Evolutionary conservation across 2,113 vertebrate genomes (phyloP).

Genomic region (Trachemys scripta): DNA sequence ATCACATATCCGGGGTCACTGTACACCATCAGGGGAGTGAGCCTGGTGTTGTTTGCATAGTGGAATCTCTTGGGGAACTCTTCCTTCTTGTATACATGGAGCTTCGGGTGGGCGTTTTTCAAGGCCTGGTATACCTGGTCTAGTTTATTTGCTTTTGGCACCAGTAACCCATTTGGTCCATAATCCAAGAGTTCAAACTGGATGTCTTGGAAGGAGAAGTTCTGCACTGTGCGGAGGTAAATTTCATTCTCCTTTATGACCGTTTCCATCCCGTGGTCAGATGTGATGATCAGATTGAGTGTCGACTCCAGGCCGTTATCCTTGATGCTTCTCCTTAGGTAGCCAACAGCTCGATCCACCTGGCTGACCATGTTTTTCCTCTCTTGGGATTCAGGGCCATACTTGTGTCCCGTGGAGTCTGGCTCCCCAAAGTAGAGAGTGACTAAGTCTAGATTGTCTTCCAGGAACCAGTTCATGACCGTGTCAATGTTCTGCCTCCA

Average conservation of each 20-base stretch:
- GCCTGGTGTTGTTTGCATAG: conserved; percentile 81
- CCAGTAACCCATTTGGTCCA: conserved; percentile 84
- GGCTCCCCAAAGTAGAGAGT: conserved; percentile 92
- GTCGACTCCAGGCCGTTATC: conserved; percentile 62
- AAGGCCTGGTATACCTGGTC: conserved; percentile 86
- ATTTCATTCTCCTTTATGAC: conserved; percentile 81
- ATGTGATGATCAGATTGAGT: conserved; percentile 88
- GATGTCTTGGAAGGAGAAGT: conserved; percentile 86
- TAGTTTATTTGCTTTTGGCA: conserved; percentile 87
- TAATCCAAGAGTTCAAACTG: conserved; percentile 90
- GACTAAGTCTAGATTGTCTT: conserved; percentile 85
- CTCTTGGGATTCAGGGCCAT: conserved; percentile 85
- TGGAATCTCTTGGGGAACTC: conserved; percentile 83
- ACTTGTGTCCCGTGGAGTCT: conserved; percentile 84
- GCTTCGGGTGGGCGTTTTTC: conserved; percentile 82
- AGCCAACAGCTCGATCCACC: conserved; percentile 89
- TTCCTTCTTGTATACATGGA: conserved; percentile 89
- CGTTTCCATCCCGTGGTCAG: conserved; percentile 90
- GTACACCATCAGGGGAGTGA: conserved; percentile 88
- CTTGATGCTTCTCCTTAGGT: conserved; percentile 79
- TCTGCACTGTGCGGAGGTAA: conserved; percentile 67
- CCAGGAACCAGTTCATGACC: conserved; percentile 82
- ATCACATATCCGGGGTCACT: conserved; percentile 89
- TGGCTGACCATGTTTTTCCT: conserved; percentile 82
- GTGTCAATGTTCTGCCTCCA: conserved; percentile 86